Evolutionary conservation across 2,113 vertebrate genomes (phyloP).

Genomic region (Indicator maculatus): DNA sequence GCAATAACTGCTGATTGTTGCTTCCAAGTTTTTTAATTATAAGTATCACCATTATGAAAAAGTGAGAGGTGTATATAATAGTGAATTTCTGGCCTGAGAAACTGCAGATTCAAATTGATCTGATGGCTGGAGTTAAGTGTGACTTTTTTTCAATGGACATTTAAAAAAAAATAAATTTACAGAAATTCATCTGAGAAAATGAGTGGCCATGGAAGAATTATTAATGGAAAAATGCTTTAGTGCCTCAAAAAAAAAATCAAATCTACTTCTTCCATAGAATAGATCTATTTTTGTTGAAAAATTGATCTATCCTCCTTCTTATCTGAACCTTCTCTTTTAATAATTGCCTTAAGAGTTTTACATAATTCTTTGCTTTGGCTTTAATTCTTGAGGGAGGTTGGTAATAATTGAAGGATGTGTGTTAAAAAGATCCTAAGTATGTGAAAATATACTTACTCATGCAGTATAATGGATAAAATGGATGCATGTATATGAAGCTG

Average conservation of each 20-base stretch:
- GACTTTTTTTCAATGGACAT: background rate
- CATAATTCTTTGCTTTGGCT: background rate
- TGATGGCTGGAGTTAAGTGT: background rate
- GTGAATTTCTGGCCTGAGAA: background rate
- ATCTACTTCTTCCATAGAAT: background rate
- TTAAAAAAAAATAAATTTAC: background rate
- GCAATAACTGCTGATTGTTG: background rate
- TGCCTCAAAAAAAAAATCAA: background rate
- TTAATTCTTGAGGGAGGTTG: background rate
- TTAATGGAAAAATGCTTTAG: constrained; percentile 15
- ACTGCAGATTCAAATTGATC: background rate
- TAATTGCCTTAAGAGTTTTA: background rate
- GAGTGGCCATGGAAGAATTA: background rate
- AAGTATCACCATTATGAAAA: background rate
- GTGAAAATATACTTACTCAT: background rate
- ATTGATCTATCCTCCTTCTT: background rate
- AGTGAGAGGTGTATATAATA: background rate
- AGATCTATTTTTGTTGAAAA: constrained; percentile 13
- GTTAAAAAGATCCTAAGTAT: background rate
- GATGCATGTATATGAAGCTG: rapidly evolving
- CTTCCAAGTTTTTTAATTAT: background rate
- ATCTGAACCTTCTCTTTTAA: constrained; percentile 16
- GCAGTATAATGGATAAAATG: background rate
- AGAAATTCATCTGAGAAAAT: background rate
- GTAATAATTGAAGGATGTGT: background rate